These are phyloP conservation scores for Hypsopygia costalis DNA, from an alignment of 2,888 invertebrate genomes.

Conservation along the genomic window DNA sequence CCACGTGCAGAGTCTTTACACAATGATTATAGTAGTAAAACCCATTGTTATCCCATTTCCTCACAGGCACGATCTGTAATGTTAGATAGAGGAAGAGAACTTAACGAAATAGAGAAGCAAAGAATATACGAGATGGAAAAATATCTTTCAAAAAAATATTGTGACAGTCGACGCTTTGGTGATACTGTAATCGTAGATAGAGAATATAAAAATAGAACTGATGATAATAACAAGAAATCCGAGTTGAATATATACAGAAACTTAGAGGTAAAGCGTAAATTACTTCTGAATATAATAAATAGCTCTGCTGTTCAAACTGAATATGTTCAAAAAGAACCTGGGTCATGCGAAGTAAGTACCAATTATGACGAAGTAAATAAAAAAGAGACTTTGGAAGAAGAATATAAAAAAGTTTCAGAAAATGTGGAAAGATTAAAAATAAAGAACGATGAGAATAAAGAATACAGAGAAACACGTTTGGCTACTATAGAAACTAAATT, in stretches of 20 bases:
- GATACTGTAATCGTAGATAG: slow-evolving; percentile 23
- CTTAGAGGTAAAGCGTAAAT: too few species aligned
- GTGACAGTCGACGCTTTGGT: slow-evolving; percentile 3
- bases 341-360: not conserved
- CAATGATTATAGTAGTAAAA: too few species aligned
- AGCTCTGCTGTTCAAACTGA: too few species aligned
- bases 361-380: not conserved
- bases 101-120: slow-evolving; percentile 9
- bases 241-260: too few species aligned
- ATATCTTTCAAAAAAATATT: too few species aligned
- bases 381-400: slow-evolving; percentile 23
- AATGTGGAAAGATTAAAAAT: slow-evolving; percentile 28
- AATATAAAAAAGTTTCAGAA: slow-evolving; percentile 21
- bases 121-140: too few species aligned
- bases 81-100: slow-evolving; percentile 28
- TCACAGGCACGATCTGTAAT: slow-evolving; percentile 37
- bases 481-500: slow-evolving; percentile 47
- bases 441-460: slow-evolving; percentile 20
- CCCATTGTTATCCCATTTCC: slow-evolving; percentile 38
- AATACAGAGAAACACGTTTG: slow-evolving; percentile 26
- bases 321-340: not conserved
- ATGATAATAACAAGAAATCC: too few species aligned
- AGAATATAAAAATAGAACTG: slow-evolving; percentile 7
- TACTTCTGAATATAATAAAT: too few species aligned
- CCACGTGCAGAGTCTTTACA: too few species aligned